Evolutionary conservation across 1,140 invertebrate genomes (phyloP).

Genomic region (Drosophila bipectinata): DNA sequence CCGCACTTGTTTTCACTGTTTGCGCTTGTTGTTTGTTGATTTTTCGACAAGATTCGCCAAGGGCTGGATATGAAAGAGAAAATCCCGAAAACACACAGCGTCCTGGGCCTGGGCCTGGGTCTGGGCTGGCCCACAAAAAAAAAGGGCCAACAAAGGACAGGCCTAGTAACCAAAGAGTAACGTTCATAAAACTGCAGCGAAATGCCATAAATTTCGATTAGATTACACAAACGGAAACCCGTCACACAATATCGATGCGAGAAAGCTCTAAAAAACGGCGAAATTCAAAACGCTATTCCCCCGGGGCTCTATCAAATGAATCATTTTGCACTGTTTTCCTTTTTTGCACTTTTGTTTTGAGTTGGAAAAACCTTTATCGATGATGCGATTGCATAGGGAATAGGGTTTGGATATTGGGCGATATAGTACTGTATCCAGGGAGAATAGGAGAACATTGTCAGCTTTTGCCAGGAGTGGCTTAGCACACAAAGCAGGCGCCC

Average conservation of each 20-base stretch:
- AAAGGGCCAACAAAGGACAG: slow-evolving; percentile 5
- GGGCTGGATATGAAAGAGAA: slow-evolving; percentile 6
- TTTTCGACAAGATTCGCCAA: slow-evolving; percentile 50
- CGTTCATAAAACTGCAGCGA: slow-evolving; percentile 61
- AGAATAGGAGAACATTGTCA: slow-evolving; percentile 30
- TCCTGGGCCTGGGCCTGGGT: slow-evolving; percentile 8
- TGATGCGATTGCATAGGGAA: slow-evolving; percentile 54
- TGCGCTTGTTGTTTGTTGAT: slow-evolving; percentile 63
- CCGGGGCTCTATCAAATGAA: slow-evolving; percentile 48
- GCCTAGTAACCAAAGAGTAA: slow-evolving; percentile 1
- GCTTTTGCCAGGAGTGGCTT: slow-evolving; percentile 54
- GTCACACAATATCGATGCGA: slow-evolving; percentile 52
- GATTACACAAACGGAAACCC: slow-evolving; percentile 72
- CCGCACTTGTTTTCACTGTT: slow-evolving; percentile 70
- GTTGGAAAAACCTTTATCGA: slow-evolving; percentile 46
- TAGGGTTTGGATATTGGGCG: slow-evolving; percentile 1
- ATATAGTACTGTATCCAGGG: not conserved
- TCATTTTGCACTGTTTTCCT: slow-evolving; percentile 35
- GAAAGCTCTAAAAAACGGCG: slow-evolving; percentile 39
- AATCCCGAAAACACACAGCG: slow-evolving; percentile 3
- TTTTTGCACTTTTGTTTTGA: slow-evolving; percentile 33
- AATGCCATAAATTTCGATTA: slow-evolving; percentile 76
- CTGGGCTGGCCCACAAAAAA: slow-evolving; percentile 3
- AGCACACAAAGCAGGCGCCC: slow-evolving; percentile 24
- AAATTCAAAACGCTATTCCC: slow-evolving; percentile 42